A percentile compares a stretch with the other conserved stretches of the same genome.
phyloP scores from a whole-genome alignment of 2,113 vertebrate genomes.

The Bothrops jararaca region DNA sequence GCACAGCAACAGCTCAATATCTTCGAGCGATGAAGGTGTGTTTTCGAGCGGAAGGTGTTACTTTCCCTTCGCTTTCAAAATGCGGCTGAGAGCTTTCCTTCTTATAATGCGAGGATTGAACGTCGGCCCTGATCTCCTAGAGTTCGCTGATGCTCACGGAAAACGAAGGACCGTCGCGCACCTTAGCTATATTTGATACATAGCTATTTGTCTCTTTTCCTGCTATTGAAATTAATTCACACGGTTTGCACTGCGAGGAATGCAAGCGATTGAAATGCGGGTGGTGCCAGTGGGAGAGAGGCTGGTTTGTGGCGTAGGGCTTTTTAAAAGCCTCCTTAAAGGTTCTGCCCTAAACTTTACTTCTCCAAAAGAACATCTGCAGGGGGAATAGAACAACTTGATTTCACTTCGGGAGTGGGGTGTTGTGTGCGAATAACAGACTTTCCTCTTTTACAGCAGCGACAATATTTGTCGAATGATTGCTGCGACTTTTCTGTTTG shows the following conservation, averaged over 20 bases:
- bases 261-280: background rate
- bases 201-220: background rate
- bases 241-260: background rate
- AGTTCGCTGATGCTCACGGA: fast-evolving
- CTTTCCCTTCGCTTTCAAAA: background rate
- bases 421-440: background rate
- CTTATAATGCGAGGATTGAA: background rate
- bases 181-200: background rate
- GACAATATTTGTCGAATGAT: background rate
- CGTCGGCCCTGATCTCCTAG: background rate
- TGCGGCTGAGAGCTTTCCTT: background rate
- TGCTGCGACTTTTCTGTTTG: background rate
- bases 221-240: background rate
- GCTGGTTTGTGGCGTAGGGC: background rate
- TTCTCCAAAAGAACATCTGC: background rate
- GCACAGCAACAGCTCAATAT: background rate
- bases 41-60: background rate
- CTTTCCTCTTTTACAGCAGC: background rate
- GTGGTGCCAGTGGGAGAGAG: background rate
- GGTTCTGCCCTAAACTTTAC: background rate
- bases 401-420: background rate
- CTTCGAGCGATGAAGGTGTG: background rate
- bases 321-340: background rate
- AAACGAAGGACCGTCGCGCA: background rate
- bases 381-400: background rate